phyloP scores from a whole-genome alignment of 2,888 invertebrate genomes.

The Chrysolina americana region DNA sequence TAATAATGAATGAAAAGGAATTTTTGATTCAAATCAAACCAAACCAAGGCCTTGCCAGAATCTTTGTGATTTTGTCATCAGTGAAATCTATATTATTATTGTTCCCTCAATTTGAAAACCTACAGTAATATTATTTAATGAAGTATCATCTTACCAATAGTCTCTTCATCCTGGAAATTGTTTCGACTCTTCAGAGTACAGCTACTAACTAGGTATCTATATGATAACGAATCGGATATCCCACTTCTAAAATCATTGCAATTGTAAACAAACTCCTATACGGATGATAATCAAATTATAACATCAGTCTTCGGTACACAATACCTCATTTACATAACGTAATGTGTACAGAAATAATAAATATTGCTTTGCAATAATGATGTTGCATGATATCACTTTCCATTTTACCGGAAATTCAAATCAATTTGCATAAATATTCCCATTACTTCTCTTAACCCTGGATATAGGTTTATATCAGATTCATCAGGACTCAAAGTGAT shows the following conservation, averaged over 20 bases:
- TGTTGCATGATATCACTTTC: conserved; percentile 10
- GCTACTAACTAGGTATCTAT: not conserved
- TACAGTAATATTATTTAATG: not conserved
- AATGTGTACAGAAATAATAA: conserved; percentile 3
- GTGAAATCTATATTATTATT: no score
- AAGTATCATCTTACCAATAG: conserved; percentile 24
- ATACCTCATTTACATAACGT: conserved; percentile 7
- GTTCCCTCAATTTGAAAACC: no score
- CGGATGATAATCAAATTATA: conserved; percentile 27
- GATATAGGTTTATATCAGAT: no score
- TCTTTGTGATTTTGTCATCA: no score
- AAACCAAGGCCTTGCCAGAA: no score
- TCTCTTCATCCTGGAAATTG: conserved; percentile 7
- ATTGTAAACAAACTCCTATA: conserved; percentile 2
- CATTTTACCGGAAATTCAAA: conserved; percentile 1
- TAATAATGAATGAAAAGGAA: no score
- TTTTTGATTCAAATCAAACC: no score
- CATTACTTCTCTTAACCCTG: no score
- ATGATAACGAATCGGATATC: conserved; percentile 8
- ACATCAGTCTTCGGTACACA: not conserved
- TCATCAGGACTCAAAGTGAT: no score
- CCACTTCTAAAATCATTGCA: not conserved
- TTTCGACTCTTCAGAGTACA: conserved; percentile 9
- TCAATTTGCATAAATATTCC: no score
- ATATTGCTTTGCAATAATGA: not conserved